These are phyloP conservation scores for Cistogaster globosa DNA, from an alignment of 2,888 invertebrate species.

Conservation along the genomic window DNA sequence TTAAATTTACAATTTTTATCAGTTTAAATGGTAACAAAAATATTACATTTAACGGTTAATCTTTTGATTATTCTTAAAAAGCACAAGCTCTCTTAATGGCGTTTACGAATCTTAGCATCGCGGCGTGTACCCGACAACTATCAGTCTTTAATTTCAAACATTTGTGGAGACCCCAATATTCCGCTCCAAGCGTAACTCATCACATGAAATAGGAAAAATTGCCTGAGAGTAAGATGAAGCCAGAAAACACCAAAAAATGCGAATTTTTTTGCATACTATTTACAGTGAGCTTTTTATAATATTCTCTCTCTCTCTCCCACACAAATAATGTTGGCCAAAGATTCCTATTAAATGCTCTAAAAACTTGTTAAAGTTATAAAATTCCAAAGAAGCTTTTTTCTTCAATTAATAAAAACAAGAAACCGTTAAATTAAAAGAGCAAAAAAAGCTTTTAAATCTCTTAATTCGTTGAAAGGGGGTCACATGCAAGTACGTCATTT, in stretches of 20 bases:
- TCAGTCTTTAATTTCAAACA: conserved; percentile 76
- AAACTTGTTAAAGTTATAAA: conserved; percentile 33
- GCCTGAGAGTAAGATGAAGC: conserved; percentile 52
- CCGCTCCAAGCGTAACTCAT: conserved; percentile 21
- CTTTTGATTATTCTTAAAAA: conserved; percentile 37
- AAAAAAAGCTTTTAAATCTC: conserved; percentile 19
- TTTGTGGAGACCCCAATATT: conserved; percentile 78
- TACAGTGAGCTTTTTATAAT: conserved; percentile 70
- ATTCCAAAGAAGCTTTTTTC: conserved; percentile 52
- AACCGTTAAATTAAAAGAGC: conserved; percentile 1
- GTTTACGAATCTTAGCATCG: conserved; percentile 81
- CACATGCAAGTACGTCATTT: conserved; percentile 58
- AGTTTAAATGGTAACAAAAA: conserved; percentile 58
- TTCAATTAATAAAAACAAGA: conserved; percentile 6
- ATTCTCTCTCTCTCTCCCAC: conserved; percentile 25
- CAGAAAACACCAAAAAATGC: conserved; percentile 46
- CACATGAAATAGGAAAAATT: conserved; percentile 51
- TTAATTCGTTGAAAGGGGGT: conserved; percentile 8
- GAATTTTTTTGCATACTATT: conserved; percentile 61
- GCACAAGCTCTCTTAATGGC: conserved; percentile 73
- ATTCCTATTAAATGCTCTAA: neutral
- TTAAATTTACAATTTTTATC: conserved; percentile 47
- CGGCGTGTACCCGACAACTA: conserved; percentile 82
- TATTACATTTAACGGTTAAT: conserved; percentile 66
- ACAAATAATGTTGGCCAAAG: conserved; percentile 8